Evolutionary conservation across 2,888 invertebrate genomes (phyloP).

Genomic region (Philaethria dido): DNA sequence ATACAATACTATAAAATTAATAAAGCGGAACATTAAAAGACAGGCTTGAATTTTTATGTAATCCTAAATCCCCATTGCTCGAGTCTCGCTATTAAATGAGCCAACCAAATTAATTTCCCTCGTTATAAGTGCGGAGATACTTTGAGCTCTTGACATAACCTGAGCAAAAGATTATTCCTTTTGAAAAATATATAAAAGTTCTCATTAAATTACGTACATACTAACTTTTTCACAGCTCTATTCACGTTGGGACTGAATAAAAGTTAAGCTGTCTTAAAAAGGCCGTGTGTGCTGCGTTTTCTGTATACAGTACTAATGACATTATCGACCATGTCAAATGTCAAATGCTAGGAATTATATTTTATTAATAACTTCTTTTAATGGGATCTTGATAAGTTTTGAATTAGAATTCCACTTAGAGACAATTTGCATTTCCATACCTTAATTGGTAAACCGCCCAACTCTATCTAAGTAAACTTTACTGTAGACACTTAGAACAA

Average conservation of each 20-base stretch:
- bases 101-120: constrained; percentile 36
- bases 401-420: no score
- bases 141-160: constrained; percentile 36
- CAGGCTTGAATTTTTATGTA: constrained; percentile 29
- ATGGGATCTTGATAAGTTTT: no score
- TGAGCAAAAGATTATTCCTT: constrained; percentile 27
- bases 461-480: no score
- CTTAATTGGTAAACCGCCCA: no score
- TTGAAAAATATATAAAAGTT: constrained; percentile 16
- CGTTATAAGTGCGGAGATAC: constrained; percentile 35
- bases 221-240: constrained; percentile 22
- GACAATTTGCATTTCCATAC: no score
- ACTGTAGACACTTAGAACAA: no score
- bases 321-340: constrained; percentile 3
- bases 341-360: background rate
- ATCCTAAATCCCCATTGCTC: constrained; percentile 34
- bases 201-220: constrained; percentile 24
- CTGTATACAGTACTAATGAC: constrained; percentile 6
- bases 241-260: constrained; percentile 3
- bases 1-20: background rate
- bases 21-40: constrained; percentile 20
- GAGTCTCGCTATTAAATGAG: constrained; percentile 33
- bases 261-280: constrained; percentile 14
- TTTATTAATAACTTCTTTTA: background rate
- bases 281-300: background rate